These are phyloP conservation scores for Philotrypesis tridentata DNA, from an alignment of 1,140 invertebrate species.

Conservation along the genomic window DNA sequence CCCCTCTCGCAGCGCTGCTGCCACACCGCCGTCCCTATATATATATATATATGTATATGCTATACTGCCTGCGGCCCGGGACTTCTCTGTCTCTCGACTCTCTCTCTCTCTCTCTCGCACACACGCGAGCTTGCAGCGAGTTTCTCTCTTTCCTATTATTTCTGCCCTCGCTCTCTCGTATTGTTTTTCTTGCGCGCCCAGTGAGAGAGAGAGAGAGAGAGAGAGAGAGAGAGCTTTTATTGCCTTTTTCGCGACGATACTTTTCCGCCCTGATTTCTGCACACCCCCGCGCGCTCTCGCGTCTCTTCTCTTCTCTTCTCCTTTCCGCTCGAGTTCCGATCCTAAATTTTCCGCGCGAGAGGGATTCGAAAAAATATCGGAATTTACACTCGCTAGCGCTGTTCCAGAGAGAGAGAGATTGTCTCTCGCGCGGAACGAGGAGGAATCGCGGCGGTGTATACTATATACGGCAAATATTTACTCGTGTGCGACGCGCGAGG, in stretches of 20 bases:
- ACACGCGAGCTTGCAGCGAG: background rate
- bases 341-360: too few species aligned
- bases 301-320: background rate
- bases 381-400: too few species aligned
- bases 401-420: too few species aligned
- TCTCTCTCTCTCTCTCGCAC: constrained; percentile 13
- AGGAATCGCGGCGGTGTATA: background rate
- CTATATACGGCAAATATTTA: too few species aligned
- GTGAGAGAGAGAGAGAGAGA: too few species aligned
- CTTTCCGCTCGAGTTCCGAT: background rate
- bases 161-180: background rate
- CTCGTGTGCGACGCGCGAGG: too few species aligned
- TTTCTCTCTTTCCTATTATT: constrained; percentile 18
- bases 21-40: constrained; percentile 52
- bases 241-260: background rate
- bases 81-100: constrained; percentile 46
- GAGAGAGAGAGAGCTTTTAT: constrained; percentile 41
- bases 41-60: too few species aligned
- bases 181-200: constrained; percentile 5
- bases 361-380: too few species aligned
- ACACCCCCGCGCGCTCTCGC: too few species aligned
- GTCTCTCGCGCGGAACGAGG: background rate
- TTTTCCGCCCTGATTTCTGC: background rate
- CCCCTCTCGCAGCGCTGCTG: constrained; percentile 53
- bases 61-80: constrained; percentile 37